Evolutionary conservation across 2,888 invertebrate genomes (phyloP), one percentile per base, ranked within the genome.

Genomic region (Lamproptera curius): DNA sequence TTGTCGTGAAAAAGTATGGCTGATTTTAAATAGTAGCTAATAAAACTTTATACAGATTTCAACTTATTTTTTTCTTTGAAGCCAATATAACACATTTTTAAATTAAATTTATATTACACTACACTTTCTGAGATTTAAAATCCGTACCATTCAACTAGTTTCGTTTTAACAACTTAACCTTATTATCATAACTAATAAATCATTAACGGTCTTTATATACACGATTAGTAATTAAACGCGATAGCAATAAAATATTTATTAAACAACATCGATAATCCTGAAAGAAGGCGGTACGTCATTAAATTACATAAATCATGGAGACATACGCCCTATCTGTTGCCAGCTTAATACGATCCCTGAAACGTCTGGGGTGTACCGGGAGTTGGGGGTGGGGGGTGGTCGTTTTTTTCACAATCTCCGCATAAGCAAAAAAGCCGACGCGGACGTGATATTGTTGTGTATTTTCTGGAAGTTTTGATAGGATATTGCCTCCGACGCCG

Each of bases 251-350:
- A 47, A n/a, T n/a, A n/a, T n/a, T n/a, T n/a, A n/a, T n/a, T n/a
- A n/a, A n/a, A n/a, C n/a, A 43, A 14, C 45, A 54, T 54, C 56
- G 57, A 57, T 23, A 52, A 48, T 26, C 34, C 44, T 2, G 20
- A 53, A 49, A 53, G 51, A 55, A 23, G 31, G 31, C 26, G 39
- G 35, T 46, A 49, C 83, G 65, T 67, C 81, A 65, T 73, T 77
- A 73, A 50, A 46, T 55, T 73, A 83, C 78, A 84, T 85, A 84
- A 84, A 85, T 85, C 85, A 85, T 76, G 62, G 73, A 70, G 81
- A 84, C 84, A 82, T 77, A 81, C 80, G 80, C 81, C 83, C 82
- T 84, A 84, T 85, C 83, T 82, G 82, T 84, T 83, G 81, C 79
- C 78, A 71, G 83, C 79, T 83, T 85, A 85, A 85, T 85, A 82